Evolutionary conservation across 2,113 vertebrate species (phyloP), one percentile per base, ranked within the genome.

Genomic region (Chitala chitala): DNA sequence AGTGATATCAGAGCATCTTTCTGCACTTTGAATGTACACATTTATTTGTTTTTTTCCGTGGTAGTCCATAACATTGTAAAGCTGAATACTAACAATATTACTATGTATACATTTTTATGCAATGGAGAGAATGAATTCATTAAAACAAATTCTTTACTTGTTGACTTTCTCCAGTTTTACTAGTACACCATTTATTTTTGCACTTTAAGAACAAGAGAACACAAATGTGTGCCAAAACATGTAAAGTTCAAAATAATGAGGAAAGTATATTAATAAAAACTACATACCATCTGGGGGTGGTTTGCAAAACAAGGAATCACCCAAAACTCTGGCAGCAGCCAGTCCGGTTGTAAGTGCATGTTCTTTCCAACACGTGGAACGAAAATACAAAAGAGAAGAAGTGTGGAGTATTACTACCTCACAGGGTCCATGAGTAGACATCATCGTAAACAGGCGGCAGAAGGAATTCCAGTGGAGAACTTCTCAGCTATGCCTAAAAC

Each of bases 281-380:
- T 10, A 40, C 78, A 76, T 90, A 94, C 91, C 94, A 78, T 97
- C 92, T 87, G 92, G 85, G 73, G 95, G 92, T 55, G 84, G 87
- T 92, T 92, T 90, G 90, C 83, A 91, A 87, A 93, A 92, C 68
- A 89, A 90, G 75, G 93, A 93, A 65, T 96, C 93, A 84, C 95
- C 93, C 76, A 94, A 92, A 84, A 94, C 92, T 77, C 89, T 94
- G 82, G 94, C 94, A 74, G 88, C 87, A 79, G 88, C 88, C 15
- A 92, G 91, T 79, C 93, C 92, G 76, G 90, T 92, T 85, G 89
- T 94, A 90, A 95, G 94, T 90, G 95, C 86, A 77, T 90, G 92
- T 84, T 95, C 90, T 88, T 95, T 93, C 87, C 95, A 92, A 90
- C 79, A 79, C 84, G 82, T 85, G 76, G 85, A 72, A 84, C 66